A percentile compares a stretch with the other conserved stretches of the same genome.
phyloP scores from a whole-genome alignment of 2,888 invertebrate species.

The Halocaridina rubra region DNA sequence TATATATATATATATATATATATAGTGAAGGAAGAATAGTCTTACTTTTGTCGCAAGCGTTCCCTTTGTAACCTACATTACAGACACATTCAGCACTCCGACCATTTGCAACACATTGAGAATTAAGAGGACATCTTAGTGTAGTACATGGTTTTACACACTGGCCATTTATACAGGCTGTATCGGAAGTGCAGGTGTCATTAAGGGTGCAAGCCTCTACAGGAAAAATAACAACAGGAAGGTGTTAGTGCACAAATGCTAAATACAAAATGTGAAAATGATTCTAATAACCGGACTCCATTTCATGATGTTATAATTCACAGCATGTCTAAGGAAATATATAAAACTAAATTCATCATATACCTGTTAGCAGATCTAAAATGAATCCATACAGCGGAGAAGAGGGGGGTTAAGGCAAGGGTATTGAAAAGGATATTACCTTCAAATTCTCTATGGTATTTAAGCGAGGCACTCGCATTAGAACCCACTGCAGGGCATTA shows the following conservation, averaged over 20 bases:
- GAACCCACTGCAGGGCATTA: too few relatives aligned
- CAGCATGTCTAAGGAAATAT: too few relatives aligned
- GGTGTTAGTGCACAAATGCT: not conserved
- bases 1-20: slow-evolving; percentile 7
- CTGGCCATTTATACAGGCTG: slow-evolving; percentile 77
- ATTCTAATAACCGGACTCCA: slow-evolving; percentile 61
- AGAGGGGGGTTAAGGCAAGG: too few relatives aligned
- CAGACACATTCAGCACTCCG: slow-evolving; percentile 26
- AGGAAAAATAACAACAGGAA: slow-evolving; percentile 17
- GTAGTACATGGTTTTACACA: slow-evolving; percentile 79
- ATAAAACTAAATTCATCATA: too few relatives aligned
- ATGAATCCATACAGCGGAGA: too few relatives aligned
- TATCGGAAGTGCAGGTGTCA: slow-evolving; percentile 65
- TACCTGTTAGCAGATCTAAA: too few relatives aligned
- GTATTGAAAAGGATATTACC: too few relatives aligned
- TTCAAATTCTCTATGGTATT: too few relatives aligned
- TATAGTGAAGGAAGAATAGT: too few relatives aligned
- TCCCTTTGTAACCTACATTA: slow-evolving; percentile 23
- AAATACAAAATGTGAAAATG: too few relatives aligned
- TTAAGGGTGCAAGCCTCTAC: slow-evolving; percentile 53
- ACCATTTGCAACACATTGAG: slow-evolving; percentile 78
- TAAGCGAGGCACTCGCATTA: too few relatives aligned
- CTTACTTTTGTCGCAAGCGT: slow-evolving; percentile 13
- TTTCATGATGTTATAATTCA: not conserved
- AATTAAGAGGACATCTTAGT: slow-evolving; percentile 82